Conservation (phyloP, 2,888 invertebrate species). For the Drosophila rellima region DNA sequence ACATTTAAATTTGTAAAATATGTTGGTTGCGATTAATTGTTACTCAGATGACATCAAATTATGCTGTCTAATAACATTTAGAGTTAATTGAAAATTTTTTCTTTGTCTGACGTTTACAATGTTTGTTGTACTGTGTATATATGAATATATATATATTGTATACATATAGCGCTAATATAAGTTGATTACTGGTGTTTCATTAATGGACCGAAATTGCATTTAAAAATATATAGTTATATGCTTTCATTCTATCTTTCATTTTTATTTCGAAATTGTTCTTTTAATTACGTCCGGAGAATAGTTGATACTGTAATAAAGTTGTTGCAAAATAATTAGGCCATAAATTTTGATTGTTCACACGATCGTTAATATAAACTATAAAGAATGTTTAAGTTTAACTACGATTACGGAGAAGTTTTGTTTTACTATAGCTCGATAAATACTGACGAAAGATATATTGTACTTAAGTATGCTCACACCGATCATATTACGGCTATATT, state of each 20-base stretch:
- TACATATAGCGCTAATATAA: conserved; percentile 65
- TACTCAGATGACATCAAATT: conserved; percentile 53
- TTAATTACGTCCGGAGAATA: conserved; percentile 89
- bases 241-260: conserved; percentile 40
- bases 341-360: conserved; percentile 59
- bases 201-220: conserved; percentile 79
- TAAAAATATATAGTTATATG: conserved; percentile 63
- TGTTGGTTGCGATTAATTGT: conserved; percentile 27
- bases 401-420: conserved; percentile 26
- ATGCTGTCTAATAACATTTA: conserved; percentile 74
- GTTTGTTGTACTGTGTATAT: conserved; percentile 29
- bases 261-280: conserved; percentile 34
- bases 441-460: conserved; percentile 20
- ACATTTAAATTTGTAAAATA: conserved; percentile 48
- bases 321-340: conserved; percentile 80
- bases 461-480: conserved; percentile 46
- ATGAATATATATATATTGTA: conserved; percentile 40
- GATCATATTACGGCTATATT: conserved; percentile 43
- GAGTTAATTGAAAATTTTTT: conserved; percentile 52
- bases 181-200: conserved; percentile 72
- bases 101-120: conserved; percentile 46
- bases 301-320: conserved; percentile 89
- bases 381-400: conserved; percentile 41
- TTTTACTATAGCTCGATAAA: conserved; percentile 26
- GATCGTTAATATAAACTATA: conserved; percentile 51